phyloP scores from a whole-genome alignment of 2,113 vertebrate genomes.

The Delphinapterus leucas region DNA sequence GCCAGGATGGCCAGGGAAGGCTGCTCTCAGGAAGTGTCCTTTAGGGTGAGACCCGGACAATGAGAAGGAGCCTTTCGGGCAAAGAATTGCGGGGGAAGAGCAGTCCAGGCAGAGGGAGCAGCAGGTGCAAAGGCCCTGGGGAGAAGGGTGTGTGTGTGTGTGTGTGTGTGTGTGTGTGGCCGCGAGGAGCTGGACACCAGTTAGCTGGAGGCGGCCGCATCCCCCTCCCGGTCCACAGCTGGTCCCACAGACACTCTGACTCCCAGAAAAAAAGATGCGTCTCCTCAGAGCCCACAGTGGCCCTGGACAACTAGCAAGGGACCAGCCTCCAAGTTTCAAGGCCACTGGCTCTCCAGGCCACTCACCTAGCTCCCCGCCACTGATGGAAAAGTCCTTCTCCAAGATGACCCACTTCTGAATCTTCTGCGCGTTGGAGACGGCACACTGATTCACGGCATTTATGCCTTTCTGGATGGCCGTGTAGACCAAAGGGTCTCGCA shows the following conservation, averaged over 20 bases:
- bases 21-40: background rate
- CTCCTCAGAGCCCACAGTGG: background rate
- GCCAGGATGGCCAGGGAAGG: background rate
- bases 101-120: background rate
- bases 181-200: background rate
- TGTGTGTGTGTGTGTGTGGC: too few species aligned
- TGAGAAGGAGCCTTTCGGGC: background rate
- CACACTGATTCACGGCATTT: conserved; percentile 83
- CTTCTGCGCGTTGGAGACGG: conserved; percentile 89
- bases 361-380: conserved; percentile 92
- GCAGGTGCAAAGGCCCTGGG: background rate
- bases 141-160: background rate
- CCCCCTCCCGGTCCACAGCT: background rate
- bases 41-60: background rate
- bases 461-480: conserved; percentile 90
- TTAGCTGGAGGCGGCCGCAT: background rate
- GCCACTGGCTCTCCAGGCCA: accelerated
- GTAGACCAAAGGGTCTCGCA: conserved; percentile 82
- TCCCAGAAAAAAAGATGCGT: background rate
- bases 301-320: background rate
- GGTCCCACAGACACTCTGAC: background rate
- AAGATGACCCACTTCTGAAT: conserved; percentile 92
- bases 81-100: too few species aligned
- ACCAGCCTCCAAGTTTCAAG: background rate
- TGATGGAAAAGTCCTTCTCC: conserved; percentile 90